Evolutionary conservation across 2,797 vertebrate genomes (phyloP), one percentile per base, ranked within the genome.

Genomic region (Alcedo quadribrachys): DNA sequence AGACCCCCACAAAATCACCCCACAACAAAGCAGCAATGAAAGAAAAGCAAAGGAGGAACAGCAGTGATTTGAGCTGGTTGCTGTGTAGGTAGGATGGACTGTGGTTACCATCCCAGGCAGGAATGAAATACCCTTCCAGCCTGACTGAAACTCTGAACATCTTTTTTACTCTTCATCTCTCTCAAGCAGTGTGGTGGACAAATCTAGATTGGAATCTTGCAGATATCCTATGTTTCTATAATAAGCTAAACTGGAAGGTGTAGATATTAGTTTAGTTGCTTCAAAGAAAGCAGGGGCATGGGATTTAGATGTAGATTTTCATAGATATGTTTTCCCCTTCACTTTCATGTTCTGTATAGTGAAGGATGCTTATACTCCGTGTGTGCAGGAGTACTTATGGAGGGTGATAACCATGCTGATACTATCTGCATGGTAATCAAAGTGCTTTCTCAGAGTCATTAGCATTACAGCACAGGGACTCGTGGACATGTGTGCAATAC

Each of bases 371-470:
- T 65, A 25, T 11, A 19, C 6, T 61, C 4, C 55, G 37, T 55
- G 32, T 61, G 27, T 58, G 43, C 55, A 27, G 45, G 61, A 58
- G 51, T 0, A 8, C 45, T 46, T 30, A 8, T 25, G 37, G 30
- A 69, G 61, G 13, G 33, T 45, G 27, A 51, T 68, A 73, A 63
- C 51, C 16, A 2, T 13, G 17, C 48, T 51, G 62, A 61, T 85
- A n/a, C 35, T 68, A 48, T 73, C 68, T 87, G n/a, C 69, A 60
- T 60, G 83, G 69, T 77, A 87, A 81, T 61, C 35, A 61, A 81
- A 84, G 62, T 28, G 53, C 62, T 78, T 53, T 92, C 74, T 57
- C 32, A 60, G 78, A 74, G 40, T 53, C 57, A 43, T 87, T 60
- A 85, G 51, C 61, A 55, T 73, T 87, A 74, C 30, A 61, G 75